A percentile compares a stretch with the other conserved stretches of the same genome.
phyloP scores from a whole-genome alignment of 2,797 vertebrate species.

The Rhinophrynus dorsalis region DNA sequence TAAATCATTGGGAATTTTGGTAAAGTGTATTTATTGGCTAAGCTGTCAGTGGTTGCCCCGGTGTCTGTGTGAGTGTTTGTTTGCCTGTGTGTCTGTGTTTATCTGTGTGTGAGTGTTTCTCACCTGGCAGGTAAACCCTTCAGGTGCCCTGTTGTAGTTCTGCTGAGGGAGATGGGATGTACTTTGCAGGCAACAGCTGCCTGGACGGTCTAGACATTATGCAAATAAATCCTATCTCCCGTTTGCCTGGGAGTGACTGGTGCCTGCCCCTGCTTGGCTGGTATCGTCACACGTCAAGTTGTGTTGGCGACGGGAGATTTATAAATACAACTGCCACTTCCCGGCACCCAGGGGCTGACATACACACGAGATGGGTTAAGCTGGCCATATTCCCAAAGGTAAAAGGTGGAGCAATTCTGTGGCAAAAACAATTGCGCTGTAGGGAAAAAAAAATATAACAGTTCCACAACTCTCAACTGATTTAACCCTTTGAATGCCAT shows the following conservation, averaged over 20 bases:
- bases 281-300: conserved; percentile 26
- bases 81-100: background rate
- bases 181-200: conserved; percentile 42
- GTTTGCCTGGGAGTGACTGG: conserved; percentile 34
- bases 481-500: no score
- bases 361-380: background rate
- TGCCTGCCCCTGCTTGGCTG: conserved; percentile 13
- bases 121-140: conserved; percentile 25
- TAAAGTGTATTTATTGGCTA: no score
- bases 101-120: background rate
- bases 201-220: conserved; percentile 45
- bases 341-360: background rate
- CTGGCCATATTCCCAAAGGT: no score
- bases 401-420: no score
- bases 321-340: conserved; percentile 8
- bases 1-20: no score
- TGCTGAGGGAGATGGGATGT: conserved; percentile 8
- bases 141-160: conserved; percentile 23
- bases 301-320: conserved; percentile 10
- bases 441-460: no score
- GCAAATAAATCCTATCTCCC: conserved; percentile 41
- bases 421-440: no score
- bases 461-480: no score
- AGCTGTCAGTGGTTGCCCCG: no score
- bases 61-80: no score